Conservation (phyloP, 1,140 invertebrate species). For the Tetramorium simillimum region DNA sequence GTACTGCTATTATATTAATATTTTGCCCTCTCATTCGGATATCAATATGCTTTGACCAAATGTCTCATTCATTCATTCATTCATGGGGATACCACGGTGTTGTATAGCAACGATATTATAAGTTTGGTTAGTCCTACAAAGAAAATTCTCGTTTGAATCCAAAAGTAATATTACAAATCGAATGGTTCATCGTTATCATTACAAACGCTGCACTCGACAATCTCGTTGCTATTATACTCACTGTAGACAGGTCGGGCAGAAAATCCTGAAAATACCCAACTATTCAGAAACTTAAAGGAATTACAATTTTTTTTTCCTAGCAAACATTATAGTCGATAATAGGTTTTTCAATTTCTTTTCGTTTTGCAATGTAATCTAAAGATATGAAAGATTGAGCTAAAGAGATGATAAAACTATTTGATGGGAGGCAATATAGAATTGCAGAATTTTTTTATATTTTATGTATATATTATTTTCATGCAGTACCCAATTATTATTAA, state of each 20-base stretch:
- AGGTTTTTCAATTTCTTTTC: neutral
- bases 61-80: constrained; percentile 76
- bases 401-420: constrained; percentile 3
- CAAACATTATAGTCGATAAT: constrained; percentile 37
- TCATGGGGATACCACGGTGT: constrained; percentile 74
- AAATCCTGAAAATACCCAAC: constrained; percentile 86
- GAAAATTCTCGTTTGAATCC: constrained; percentile 74
- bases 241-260: constrained; percentile 85
- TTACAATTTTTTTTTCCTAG: constrained; percentile 44
- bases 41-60: constrained; percentile 77
- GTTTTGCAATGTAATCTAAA: constrained; percentile 13
- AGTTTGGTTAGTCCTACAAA: constrained; percentile 83
- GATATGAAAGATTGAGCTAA: neutral
- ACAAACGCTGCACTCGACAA: constrained; percentile 84
- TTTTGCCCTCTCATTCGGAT: constrained; percentile 85
- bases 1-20: constrained; percentile 85
- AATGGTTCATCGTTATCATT: constrained; percentile 78
- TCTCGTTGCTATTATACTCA: constrained; percentile 84
- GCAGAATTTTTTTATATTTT: constrained; percentile 4
- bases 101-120: constrained; percentile 73
- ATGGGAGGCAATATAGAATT: neutral
- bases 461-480: constrained; percentile 32
- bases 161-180: constrained; percentile 74
- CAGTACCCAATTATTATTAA: constrained; percentile 21
- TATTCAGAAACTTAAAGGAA: constrained; percentile 78